Evolutionary conservation across 2,888 invertebrate species (phyloP).

Genomic region (Watsonalla cultraria): DNA sequence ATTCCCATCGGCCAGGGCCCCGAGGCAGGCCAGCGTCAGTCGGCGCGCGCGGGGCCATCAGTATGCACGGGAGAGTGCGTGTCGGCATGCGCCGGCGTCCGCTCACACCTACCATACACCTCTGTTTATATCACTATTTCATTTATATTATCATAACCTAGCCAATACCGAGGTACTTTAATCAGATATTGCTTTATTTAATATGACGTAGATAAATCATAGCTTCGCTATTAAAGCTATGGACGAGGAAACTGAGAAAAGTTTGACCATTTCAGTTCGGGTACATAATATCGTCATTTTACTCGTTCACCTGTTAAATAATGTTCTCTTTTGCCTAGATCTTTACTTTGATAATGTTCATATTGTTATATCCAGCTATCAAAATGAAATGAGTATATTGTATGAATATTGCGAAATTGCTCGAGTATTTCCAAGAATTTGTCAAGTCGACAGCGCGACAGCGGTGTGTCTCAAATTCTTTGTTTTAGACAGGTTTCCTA

Average conservation of each 20-base stretch:
- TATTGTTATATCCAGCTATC: too few relatives aligned
- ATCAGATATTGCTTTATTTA: neutral
- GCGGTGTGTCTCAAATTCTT: constrained; percentile 31
- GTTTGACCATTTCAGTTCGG: neutral
- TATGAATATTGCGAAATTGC: neutral
- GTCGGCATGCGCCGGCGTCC: constrained; percentile 70
- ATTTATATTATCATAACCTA: constrained; percentile 33
- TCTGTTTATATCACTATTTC: constrained; percentile 10
- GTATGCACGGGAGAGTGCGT: constrained; percentile 63
- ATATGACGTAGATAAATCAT: neutral
- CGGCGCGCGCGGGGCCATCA: constrained; percentile 44
- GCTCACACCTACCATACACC: constrained; percentile 36
- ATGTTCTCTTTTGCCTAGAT: too few relatives aligned
- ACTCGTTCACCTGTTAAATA: too few relatives aligned
- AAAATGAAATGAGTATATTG: neutral
- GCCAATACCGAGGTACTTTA: neutral
- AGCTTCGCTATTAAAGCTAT: neutral
- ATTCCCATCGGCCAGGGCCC: neutral
- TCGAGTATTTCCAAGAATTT: constrained; percentile 1
- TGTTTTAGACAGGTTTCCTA: constrained; percentile 26
- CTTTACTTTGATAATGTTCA: too few relatives aligned
- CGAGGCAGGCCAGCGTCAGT: constrained; percentile 23
- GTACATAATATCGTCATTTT: too few relatives aligned
- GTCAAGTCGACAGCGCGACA: constrained; percentile 12
- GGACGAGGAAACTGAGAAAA: too few relatives aligned